Evolutionary conservation across 2,888 invertebrate genomes (phyloP).

Genomic region (Carterocephalus palaemon): DNA sequence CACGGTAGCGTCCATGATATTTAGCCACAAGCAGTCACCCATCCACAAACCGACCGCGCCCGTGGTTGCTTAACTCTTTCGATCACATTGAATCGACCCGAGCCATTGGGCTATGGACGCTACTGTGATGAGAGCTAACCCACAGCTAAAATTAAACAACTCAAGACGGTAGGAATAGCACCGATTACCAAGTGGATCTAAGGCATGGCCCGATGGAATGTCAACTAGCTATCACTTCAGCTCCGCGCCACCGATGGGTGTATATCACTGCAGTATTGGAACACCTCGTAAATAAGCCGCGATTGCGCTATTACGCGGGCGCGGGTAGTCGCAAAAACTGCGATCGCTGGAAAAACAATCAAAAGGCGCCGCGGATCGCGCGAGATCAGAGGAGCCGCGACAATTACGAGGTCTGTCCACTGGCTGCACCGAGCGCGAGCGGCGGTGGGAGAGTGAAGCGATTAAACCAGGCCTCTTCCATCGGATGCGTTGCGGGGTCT

Average conservation of each 20-base stretch:
- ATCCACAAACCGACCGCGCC: no score
- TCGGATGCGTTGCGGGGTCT: no score
- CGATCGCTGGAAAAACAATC: constrained; percentile 70
- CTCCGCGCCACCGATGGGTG: constrained; percentile 38
- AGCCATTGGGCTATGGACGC: no score
- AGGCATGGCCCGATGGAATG: constrained; percentile 26
- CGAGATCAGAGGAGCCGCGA: constrained; percentile 56
- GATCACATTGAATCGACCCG: no score
- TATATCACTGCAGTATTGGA: constrained; percentile 17
- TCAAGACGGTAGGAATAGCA: no score
- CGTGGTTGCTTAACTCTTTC: no score
- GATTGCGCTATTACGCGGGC: constrained; percentile 54
- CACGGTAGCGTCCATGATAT: no score
- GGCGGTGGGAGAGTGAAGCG: background rate
- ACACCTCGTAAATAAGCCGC: constrained; percentile 59
- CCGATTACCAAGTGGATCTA: background rate
- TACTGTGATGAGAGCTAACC: no score
- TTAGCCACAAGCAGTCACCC: no score
- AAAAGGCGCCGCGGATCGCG: constrained; percentile 62
- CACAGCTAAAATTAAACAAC: no score
- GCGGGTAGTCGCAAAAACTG: constrained; percentile 49
- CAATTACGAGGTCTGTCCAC: constrained; percentile 48
- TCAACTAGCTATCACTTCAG: constrained; percentile 65
- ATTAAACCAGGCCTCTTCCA: no score
- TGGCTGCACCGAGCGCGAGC: background rate